phyloP scores from a whole-genome alignment of 2,888 invertebrate species.

The Spodoptera littoralis region DNA sequence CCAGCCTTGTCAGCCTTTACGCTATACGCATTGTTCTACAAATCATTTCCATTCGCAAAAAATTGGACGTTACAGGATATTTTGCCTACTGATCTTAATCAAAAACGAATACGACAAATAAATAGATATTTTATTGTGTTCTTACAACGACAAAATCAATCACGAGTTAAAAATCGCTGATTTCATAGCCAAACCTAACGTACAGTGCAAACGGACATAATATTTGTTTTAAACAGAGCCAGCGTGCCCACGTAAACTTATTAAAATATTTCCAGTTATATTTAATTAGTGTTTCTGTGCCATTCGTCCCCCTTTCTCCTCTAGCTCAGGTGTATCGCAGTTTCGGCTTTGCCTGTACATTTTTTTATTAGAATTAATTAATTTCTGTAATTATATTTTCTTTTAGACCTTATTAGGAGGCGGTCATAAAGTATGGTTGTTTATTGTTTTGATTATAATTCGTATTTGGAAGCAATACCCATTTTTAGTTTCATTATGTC shows the following conservation, averaged over 20 bases:
- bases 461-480: background rate
- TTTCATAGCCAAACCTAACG: constrained; percentile 46
- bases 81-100: too few relatives aligned
- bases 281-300: constrained; percentile 85
- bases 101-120: too few relatives aligned
- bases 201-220: constrained; percentile 79
- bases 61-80: too few relatives aligned
- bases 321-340: constrained; percentile 76
- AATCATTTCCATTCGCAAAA: too few relatives aligned
- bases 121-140: too few relatives aligned
- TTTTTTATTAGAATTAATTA: constrained; percentile 47
- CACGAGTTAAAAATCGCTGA: constrained; percentile 8
- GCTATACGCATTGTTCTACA: too few relatives aligned
- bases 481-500: background rate
- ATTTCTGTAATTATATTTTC: constrained; percentile 43
- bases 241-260: constrained; percentile 83
- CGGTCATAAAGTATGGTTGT: constrained; percentile 12
- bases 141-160: background rate
- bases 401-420: constrained; percentile 31
- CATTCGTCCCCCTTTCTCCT: constrained; percentile 77
- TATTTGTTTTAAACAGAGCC: constrained; percentile 83
- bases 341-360: constrained; percentile 56
- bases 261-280: constrained; percentile 87
- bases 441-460: constrained; percentile 2
- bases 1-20: too few relatives aligned